Evolutionary conservation across 2,797 vertebrate genomes (phyloP).

Genomic region (Lutjanus argentimaculatus): DNA sequence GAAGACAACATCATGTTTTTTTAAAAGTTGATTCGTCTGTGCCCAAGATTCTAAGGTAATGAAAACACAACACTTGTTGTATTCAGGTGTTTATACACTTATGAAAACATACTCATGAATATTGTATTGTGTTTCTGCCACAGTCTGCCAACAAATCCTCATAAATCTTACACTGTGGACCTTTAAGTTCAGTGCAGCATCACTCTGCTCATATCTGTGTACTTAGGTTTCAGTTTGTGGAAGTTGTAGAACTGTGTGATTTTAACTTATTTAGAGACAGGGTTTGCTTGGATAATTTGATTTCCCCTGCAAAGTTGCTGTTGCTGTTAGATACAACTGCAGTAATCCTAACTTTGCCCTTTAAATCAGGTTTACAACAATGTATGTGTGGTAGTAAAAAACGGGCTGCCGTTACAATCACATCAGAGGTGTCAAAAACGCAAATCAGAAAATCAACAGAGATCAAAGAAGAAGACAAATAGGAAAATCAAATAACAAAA

Average conservation of each 20-base stretch:
- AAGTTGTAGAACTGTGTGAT: background rate
- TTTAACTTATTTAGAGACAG: slow-evolving; percentile 19
- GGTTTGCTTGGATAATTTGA: background rate
- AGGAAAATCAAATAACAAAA: slow-evolving; percentile 56
- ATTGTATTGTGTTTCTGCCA: too few relatives aligned
- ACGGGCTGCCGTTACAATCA: background rate
- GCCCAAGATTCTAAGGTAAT: too few relatives aligned
- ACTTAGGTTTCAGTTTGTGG: slow-evolving; percentile 20
- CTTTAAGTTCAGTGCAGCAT: background rate
- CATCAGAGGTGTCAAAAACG: slow-evolving; percentile 30
- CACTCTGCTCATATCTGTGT: background rate
- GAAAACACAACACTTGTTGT: too few relatives aligned
- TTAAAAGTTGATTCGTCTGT: too few relatives aligned
- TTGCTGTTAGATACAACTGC: background rate
- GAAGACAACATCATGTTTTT: too few relatives aligned
- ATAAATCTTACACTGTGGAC: too few relatives aligned
- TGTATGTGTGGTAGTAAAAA: slow-evolving; percentile 10
- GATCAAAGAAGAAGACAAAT: slow-evolving; percentile 11
- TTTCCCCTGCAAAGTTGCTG: slow-evolving; percentile 28
- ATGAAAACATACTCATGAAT: too few relatives aligned
- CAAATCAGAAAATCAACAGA: slow-evolving; percentile 15
- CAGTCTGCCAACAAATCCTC: too few relatives aligned
- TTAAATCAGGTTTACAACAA: slow-evolving; percentile 22
- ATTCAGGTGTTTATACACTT: too few relatives aligned
- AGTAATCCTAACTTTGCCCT: background rate